Evolutionary conservation across 2,113 vertebrate genomes (phyloP).

Genomic region (Lophius piscatorius): DNA sequence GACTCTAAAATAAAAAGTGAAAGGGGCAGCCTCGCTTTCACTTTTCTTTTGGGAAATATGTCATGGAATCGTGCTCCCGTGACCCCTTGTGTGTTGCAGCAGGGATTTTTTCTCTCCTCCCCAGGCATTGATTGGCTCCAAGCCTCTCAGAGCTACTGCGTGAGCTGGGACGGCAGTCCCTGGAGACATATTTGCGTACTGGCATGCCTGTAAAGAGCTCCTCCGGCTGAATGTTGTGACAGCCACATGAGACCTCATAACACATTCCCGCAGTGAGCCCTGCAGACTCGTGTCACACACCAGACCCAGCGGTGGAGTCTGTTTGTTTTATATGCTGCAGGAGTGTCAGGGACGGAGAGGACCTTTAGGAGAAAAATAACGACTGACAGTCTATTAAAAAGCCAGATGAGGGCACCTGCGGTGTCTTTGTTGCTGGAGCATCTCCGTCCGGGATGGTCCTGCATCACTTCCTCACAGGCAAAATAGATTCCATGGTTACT

Average conservation of each 20-base stretch:
- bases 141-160: no score
- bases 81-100: no score
- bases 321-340: slow-evolving; percentile 28
- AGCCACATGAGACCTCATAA: slow-evolving; percentile 46
- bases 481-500: slow-evolving; percentile 32
- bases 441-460: slow-evolving; percentile 35
- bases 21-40: slow-evolving; percentile 10
- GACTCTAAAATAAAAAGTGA: slow-evolving; percentile 57
- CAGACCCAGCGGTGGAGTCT: slow-evolving; percentile 8
- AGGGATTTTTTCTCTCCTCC: no score
- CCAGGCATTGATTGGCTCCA: no score
- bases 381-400: slow-evolving; percentile 30
- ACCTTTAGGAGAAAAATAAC: slow-evolving; percentile 56
- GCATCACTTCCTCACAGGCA: slow-evolving; percentile 29
- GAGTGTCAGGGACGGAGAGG: slow-evolving; percentile 4
- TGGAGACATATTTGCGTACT: neutral
- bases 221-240: slow-evolving; percentile 31
- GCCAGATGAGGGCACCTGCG: slow-evolving; percentile 15
- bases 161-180: no score
- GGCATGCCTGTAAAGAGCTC: neutral
- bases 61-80: slow-evolving; percentile 2
- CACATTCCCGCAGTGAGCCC: slow-evolving; percentile 65
- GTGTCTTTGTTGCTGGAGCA: slow-evolving; percentile 18
- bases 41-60: slow-evolving; percentile 11
- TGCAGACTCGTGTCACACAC: slow-evolving; percentile 28